Evolutionary conservation across 23 tunicate genomes (phyloP), one percentile per base, ranked within the genome.

Genomic region (Styela clava): DNA sequence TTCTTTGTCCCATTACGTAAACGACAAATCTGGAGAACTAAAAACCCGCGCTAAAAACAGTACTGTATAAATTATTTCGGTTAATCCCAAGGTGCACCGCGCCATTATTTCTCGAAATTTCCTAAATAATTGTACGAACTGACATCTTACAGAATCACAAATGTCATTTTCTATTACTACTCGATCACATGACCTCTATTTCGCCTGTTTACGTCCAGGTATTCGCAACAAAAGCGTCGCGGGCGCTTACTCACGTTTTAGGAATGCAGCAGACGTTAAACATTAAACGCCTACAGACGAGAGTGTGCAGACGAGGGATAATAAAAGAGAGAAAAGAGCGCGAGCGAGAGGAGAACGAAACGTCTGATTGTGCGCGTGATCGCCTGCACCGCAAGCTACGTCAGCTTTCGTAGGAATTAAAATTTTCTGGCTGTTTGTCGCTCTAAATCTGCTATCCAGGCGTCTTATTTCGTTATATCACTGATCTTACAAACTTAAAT

Each of bases 191-290:
- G 56, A 44, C 56, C 56, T 44, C 56, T 44, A 44, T 44, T 44
- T 44, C 12, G 56, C 56, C 12, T 44, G 9, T 12, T 44, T 44
- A 7, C 7, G 56, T 44, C 56, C 56, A 44, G 56, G 56, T 44
- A 44, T 44, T 44, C 56, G 56, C 56, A 44, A 44, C 56, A 44
- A 44, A 44, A 44, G 56, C 56, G 56, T 44, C 56, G 56, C 12
- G 56, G 56, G 56, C 56, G 56, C 56, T 71, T 71, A 71, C 77
- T 71, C 77, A 71, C 34, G 37, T 28, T 71, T 71, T 71, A 33
- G 77, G 77, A 71, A 71, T 71, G 77, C 77, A 71, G 77, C 77
- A 71, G 77, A 71, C 77, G 77, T 34, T 71, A n/a, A 71, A 71
- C 35, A 32, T 34, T 31, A 71, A 30, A 33, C 24, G 35, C 34